A percentile compares a stretch with the other conserved stretches of the same genome.
These are phyloP conservation scores for Drosophila leontia DNA, from an alignment of 1,140 invertebrate genomes.

Conservation along the genomic window DNA sequence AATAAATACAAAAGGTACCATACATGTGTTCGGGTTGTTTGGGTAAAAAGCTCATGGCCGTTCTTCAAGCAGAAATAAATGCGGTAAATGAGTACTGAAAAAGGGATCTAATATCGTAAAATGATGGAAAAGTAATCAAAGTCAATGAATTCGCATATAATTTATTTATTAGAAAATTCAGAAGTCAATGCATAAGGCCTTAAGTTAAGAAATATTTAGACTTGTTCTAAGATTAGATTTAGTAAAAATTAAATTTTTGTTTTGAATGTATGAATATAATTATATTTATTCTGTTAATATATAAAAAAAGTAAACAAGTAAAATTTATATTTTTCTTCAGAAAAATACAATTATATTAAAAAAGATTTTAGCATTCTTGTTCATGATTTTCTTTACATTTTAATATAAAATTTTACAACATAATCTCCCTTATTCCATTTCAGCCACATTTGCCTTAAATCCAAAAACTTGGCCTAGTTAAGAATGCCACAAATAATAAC, in stretches of 20 bases:
- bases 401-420: background rate
- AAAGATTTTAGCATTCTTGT: background rate
- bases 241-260: too few species aligned
- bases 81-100: slow-evolving; percentile 20
- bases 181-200: background rate
- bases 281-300: too few species aligned
- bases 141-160: background rate
- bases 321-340: too few species aligned
- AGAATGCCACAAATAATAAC: background rate
- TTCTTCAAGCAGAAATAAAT: slow-evolving; percentile 36
- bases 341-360: background rate
- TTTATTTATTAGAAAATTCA: slow-evolving; percentile 23
- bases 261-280: background rate
- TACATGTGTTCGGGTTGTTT: slow-evolving; percentile 5
- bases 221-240: background rate
- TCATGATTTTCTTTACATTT: background rate
- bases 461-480: background rate
- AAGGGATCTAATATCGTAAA: slow-evolving; percentile 14
- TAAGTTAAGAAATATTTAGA: background rate
- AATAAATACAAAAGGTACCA: slow-evolving; percentile 47
- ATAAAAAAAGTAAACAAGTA: too few species aligned
- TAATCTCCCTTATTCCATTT: background rate
- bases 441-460: background rate
- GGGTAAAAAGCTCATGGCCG: slow-evolving; percentile 14
- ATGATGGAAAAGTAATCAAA: slow-evolving; percentile 19